These are phyloP conservation scores for Flexamia atlantica DNA, from an alignment of 2,888 invertebrate genomes.

Conservation along the genomic window DNA sequence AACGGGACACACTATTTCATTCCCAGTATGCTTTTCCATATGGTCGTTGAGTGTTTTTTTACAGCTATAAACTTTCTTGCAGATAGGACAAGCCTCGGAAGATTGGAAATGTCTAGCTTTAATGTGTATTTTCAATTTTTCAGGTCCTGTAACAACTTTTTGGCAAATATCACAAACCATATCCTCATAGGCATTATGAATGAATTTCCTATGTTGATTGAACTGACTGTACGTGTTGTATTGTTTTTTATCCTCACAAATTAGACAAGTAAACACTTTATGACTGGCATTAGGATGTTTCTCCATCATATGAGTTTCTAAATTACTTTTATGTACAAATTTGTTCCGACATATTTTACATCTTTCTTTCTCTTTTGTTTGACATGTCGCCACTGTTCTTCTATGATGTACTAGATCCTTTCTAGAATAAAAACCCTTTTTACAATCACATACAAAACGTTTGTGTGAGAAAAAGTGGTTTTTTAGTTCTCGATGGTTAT, in stretches of 20 bases:
- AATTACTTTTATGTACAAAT: background rate
- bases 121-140: background rate
- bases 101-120: background rate
- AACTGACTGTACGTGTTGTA: background rate
- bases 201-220: background rate
- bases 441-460: background rate
- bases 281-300: background rate
- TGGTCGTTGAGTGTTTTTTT: background rate
- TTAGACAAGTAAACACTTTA: background rate
- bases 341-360: conserved; percentile 23
- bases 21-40: background rate
- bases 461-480: conserved; percentile 11
- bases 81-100: background rate
- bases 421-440: background rate
- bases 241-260: background rate
- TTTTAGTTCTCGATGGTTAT: conserved; percentile 7
- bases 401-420: background rate
- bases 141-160: background rate
- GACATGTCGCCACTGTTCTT: background rate
- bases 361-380: background rate
- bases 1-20: background rate
- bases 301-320: background rate
- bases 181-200: background rate
- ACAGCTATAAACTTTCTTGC: conserved; percentile 13
- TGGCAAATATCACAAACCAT: conserved; percentile 7